Evolutionary conservation across 53 echinoderm and acorn worm genomes (phyloP).

Genomic region (Echinometra lucunter): DNA sequence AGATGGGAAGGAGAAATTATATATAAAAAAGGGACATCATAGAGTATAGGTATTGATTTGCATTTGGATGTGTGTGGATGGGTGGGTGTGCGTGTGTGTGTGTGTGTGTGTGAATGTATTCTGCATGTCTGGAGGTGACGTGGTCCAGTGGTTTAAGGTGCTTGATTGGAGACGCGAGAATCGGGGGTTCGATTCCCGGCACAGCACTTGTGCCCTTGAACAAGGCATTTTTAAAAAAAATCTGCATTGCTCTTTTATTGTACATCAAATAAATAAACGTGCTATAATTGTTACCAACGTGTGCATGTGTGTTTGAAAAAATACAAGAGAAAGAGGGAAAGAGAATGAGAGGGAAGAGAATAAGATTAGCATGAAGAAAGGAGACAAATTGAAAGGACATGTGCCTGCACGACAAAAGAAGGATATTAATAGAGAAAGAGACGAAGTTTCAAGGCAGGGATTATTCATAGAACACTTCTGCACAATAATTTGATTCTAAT

Average conservation of each 20-base stretch:
- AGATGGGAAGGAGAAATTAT: background rate
- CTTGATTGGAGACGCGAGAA: no score
- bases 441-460: background rate
- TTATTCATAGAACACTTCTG: background rate
- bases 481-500: slow-evolving; percentile 47
- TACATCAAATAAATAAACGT: no score
- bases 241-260: no score
- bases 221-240: no score
- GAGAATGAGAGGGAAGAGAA: background rate
- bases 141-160: no score
- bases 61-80: background rate
- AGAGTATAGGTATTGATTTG: no score
- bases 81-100: background rate
- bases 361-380: background rate
- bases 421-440: background rate
- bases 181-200: no score
- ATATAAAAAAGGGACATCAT: background rate
- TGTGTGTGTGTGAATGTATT: no score
- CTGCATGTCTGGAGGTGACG: background rate
- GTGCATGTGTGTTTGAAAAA: no score
- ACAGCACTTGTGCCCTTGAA: no score
- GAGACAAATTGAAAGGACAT: background rate
- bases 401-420: background rate
- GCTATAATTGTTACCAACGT: no score
- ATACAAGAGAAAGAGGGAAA: slow-evolving; percentile 22